Evolutionary conservation across 1,140 invertebrate species (phyloP), one percentile per base, ranked within the genome.

Genomic region (Bombus breviceps): DNA sequence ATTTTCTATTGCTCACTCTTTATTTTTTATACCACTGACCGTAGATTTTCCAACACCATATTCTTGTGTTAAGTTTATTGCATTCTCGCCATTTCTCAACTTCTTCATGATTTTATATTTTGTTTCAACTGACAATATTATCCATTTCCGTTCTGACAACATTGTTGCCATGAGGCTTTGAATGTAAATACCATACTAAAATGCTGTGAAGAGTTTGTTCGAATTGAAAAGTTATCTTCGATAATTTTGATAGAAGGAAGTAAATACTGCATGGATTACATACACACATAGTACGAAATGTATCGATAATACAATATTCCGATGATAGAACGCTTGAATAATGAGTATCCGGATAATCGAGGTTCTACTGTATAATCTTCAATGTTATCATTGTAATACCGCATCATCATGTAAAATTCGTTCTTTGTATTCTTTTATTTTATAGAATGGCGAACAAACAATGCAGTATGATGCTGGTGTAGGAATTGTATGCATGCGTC

Each of bases 401-500:
- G 8, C 1, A 68, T 68, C 8, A 34, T 66, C 18, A 25, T 72
- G 37, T n/a, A 84, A 66, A 75, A 37, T 12, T 69, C 80, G 64
- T 84, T 68, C 34, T 34, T 72, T 43, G 43, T 59, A n/a, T 28
- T 53, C 41, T 78, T 86, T 34, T 88, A 25, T 68, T 89, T 89
- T 94, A 13, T 93, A 97, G 97, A 97, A 93, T 79, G 96, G 97
- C 3, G 92, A 93, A 64, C 95, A 97, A 91, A 93, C 95, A 53
- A 93, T 93, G 22, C 95, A 95, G 43, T 95, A 96, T 71, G 94
- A 94, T 80, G 96, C 96, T 53, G 97, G 97, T 57, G 96, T 96
- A 89, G 97, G 97, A 22, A 96, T 96, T 37, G 96, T 97, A n/a
- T 96, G 96, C 73, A 95, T 97, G 94, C 95, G 95, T 32, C 93